Base-by-base conservation (phyloP, 1,140 invertebrate species). In the Zaprionus camerounensis region DNA sequence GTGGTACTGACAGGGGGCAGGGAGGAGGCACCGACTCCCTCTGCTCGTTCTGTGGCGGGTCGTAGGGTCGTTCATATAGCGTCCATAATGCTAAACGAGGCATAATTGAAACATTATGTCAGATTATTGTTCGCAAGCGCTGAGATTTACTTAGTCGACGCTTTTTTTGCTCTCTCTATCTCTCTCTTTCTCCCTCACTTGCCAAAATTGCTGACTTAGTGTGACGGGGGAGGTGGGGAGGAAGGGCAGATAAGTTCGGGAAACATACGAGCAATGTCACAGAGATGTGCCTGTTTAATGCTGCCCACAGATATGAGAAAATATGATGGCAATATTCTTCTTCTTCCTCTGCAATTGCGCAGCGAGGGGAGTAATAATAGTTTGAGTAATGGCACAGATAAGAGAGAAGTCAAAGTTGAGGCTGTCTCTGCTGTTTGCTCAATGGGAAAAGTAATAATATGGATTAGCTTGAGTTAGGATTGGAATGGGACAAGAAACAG, bases 71-170 rank as follows among this genome's bases (percentile, higher is more conserved):
- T 73, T 64, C 71, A 74, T 74, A 78, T 74, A 78, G 41, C 71
- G 65, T 69, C 59, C 61, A 78, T 84, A 88, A 90, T 79, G 77
- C 84, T 88, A 90, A 90, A 90, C 85, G 85, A 81, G 72, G 85
- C 85, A 90, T 90, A 90, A 90, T 90, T 90, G 85, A 90, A 90
- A 90, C 81, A 90, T 90, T 90, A 90, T 90, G 85, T 90, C 85
- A 90, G 85, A 90, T 90, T 90, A 90, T 90, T 90, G 81, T 85
- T 90, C 79, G 84, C 84, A 88, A 83, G 73, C 80, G 80, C 38
- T 51, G 62, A 87, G 84, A 87, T 87, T 87, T 88, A 87, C 84
- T 83, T 88, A 88, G 84, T 81, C 68, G 84, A 81, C 78, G 58
- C 66, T 86, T 86, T 83, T 38, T 81, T 80, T 49, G 15, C 44